Base-by-base conservation (phyloP, 2,113 vertebrate genomes). In the Pelecanus crispus region DNA sequence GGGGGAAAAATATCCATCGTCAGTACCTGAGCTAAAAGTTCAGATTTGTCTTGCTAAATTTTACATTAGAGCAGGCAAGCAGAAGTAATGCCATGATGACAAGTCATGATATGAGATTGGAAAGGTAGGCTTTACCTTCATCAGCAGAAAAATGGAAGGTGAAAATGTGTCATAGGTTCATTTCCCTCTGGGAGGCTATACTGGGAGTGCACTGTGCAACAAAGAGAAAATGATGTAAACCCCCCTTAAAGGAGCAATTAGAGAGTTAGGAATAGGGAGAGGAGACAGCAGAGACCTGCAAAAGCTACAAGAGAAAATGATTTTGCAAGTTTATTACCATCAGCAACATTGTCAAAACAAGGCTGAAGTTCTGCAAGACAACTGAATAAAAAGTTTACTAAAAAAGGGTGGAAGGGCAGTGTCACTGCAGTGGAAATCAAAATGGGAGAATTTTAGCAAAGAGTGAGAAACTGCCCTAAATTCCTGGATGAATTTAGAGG, bases 331-430 rank as follows among this genome's bases (percentile, higher is more conserved):
- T 49, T 36, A 77, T 92, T 94, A 79, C 29, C 44, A 59, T 32
- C 65, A 81, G 29, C 42, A 67, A 88, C 67, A 78, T 6, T 74
- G 77, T 92, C 83, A 92, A 95, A 96, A 95, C 88, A 92, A 79
- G 26, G 32, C 26, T 86, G 66, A 83, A 13, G 61, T 94, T 78
- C 68, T 84, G 10, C 32, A 84, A 94, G 77, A 71, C 38, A 94
- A 22, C 32, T 55, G 47, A 94, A 66, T 45, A 91, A 73, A 95
- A 88, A 42, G 11, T 63, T 63, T 49, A 62, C 25, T 66, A 29
- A 90, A 79, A 68, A 83, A 31, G 18, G 25, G 29, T 73, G 32
- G 29, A 84, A 81, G 6, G 11, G 31, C 49, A 91, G 24, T 68
- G n/a, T 75, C 68, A 79, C 21, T 86, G 42, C 26, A 56, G 22